Conservation (phyloP, 2,888 invertebrate species). For the Calliopum simillimum region DNA sequence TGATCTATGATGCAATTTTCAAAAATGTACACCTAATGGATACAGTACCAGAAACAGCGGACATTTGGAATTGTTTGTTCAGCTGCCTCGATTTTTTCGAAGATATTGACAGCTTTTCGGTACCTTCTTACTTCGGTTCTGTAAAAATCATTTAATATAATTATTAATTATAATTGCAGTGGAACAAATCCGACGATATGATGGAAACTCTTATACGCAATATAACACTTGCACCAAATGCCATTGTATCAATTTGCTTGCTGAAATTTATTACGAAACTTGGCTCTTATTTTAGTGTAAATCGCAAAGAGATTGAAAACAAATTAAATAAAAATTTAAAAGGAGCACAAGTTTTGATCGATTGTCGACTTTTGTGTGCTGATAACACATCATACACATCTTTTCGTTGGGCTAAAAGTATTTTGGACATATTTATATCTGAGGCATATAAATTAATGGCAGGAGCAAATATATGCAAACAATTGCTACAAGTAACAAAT, state of each 20-base stretch:
- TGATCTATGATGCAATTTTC: slow-evolving; percentile 60
- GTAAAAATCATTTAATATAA: background rate
- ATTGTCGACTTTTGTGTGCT: slow-evolving; percentile 49
- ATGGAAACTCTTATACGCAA: slow-evolving; percentile 58
- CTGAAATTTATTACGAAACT: slow-evolving; percentile 55
- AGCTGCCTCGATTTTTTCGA: slow-evolving; percentile 58
- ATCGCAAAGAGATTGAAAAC: slow-evolving; percentile 51
- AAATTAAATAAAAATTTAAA: slow-evolving; percentile 44
- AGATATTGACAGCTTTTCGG: slow-evolving; percentile 53
- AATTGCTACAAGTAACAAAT: slow-evolving; percentile 51
- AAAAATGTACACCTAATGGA: slow-evolving; percentile 56
- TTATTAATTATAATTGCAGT: slow-evolving; percentile 49
- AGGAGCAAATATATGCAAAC: slow-evolving; percentile 45
- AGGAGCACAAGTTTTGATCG: slow-evolving; percentile 36
- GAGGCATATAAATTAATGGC: slow-evolving; percentile 59
- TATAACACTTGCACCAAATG: slow-evolving; percentile 54
- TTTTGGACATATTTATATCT: slow-evolving; percentile 57
- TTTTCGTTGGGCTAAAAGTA: slow-evolving; percentile 62
- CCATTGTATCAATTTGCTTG: slow-evolving; percentile 50
- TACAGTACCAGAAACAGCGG: slow-evolving; percentile 46
- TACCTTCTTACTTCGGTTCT: slow-evolving; percentile 38
- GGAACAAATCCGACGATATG: slow-evolving; percentile 64
- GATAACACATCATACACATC: slow-evolving; percentile 53
- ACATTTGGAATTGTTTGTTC: slow-evolving; percentile 59
- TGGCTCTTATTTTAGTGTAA: slow-evolving; percentile 54